A percentile compares a stretch with the other conserved stretches of the same genome.
phyloP scores from a whole-genome alignment of 37 sponge, comb jelly and placozoan species.

The Amphimedon queenslandica region DNA sequence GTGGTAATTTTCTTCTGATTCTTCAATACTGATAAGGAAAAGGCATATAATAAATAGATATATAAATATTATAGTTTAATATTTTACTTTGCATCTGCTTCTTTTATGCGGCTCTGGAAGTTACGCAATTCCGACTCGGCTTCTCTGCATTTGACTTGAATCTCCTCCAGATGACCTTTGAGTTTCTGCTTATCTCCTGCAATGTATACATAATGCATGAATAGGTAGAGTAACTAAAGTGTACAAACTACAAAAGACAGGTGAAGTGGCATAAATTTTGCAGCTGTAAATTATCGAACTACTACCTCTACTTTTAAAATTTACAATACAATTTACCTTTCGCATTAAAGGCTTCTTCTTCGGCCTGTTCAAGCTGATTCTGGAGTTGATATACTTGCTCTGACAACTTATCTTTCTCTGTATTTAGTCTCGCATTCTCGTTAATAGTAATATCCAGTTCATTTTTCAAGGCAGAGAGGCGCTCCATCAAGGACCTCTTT shows the following conservation, averaged over 20 bases:
- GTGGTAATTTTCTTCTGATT: slow-evolving; percentile 44
- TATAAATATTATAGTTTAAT: neutral
- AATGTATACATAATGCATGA: too few relatives aligned
- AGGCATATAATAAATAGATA: neutral
- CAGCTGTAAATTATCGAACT: too few relatives aligned
- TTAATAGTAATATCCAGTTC: too few relatives aligned
- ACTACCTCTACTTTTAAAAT: too few relatives aligned
- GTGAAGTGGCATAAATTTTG: too few relatives aligned
- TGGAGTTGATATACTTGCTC: too few relatives aligned
- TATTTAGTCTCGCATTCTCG: too few relatives aligned
- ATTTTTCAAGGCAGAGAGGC: too few relatives aligned
- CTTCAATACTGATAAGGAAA: slow-evolving; percentile 28
- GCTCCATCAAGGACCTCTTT: too few relatives aligned
- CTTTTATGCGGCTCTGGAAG: neutral
- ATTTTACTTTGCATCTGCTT: neutral
- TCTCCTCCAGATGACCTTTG: neutral
- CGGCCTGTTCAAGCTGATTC: neutral
- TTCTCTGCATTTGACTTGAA: neutral
- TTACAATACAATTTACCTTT: neutral
- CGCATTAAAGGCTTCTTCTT: neutral
- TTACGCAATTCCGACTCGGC: neutral
- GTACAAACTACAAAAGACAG: too few relatives aligned
- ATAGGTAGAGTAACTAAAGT: too few relatives aligned
- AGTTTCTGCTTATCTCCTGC: neutral
- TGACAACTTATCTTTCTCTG: too few relatives aligned